Evolutionary conservation across 2,888 invertebrate genomes (phyloP).

Genomic region (Acanthococcus lagerstroemiae): DNA sequence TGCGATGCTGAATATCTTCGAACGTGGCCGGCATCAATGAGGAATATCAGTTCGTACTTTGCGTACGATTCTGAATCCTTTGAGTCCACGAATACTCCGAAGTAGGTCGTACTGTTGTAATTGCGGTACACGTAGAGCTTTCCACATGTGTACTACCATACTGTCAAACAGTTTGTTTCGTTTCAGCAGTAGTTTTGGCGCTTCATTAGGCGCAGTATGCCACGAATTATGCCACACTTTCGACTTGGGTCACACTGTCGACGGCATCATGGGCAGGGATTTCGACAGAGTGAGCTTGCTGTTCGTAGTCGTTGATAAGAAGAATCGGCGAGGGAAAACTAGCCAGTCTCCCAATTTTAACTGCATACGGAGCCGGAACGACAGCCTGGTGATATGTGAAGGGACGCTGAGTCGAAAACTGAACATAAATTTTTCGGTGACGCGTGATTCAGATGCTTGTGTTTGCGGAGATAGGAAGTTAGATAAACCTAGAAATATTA

Average conservation of each 20-base stretch:
- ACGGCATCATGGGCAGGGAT: slow-evolving; percentile 87
- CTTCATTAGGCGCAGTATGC: slow-evolving; percentile 79
- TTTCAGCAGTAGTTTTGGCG: slow-evolving; percentile 55
- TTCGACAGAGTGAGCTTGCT: slow-evolving; percentile 73
- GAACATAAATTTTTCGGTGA: slow-evolving; percentile 17
- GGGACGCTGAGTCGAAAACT: slow-evolving; percentile 1
- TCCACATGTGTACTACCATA: too few relatives aligned
- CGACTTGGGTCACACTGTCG: slow-evolving; percentile 80
- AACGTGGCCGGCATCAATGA: slow-evolving; percentile 70
- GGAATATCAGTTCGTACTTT: slow-evolving; percentile 52
- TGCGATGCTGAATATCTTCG: slow-evolving; percentile 84
- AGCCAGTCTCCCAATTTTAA: neutral
- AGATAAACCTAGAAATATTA: neutral
- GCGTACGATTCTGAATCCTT: neutral
- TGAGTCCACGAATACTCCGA: slow-evolving; percentile 56
- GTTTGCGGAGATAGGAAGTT: neutral
- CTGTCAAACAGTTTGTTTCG: too few relatives aligned
- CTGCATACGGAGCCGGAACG: neutral
- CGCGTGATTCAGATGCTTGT: neutral
- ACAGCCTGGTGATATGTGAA: slow-evolving; percentile 10
- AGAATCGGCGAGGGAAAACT: neutral
- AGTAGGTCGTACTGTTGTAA: too few relatives aligned
- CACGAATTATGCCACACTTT: slow-evolving; percentile 93
- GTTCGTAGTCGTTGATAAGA: slow-evolving; percentile 44
- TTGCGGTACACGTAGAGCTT: too few relatives aligned